A percentile compares a stretch with the other conserved stretches of the same genome.
Evolutionary conservation across 2,888 invertebrate species (phyloP).

Genomic region (Dryobotodes eremita): DNA sequence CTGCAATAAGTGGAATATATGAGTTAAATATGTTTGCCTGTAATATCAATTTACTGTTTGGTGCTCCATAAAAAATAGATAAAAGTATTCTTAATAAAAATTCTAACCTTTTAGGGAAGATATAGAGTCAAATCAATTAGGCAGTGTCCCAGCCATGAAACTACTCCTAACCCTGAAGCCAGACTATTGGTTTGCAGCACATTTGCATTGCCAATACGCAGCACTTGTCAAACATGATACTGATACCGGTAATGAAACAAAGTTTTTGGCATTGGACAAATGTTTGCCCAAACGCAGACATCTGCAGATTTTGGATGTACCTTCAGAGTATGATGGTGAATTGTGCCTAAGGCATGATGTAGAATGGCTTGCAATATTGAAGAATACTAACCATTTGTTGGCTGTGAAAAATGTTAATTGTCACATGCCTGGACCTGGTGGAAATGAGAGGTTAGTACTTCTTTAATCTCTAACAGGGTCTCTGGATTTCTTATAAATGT

Average conservation of each 20-base stretch:
- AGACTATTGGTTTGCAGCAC: constrained; percentile 98
- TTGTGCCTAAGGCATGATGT: constrained; percentile 94
- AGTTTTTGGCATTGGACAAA: constrained; percentile 98
- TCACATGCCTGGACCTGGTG: constrained; percentile 96
- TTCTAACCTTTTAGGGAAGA: constrained; percentile 92
- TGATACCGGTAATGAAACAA: constrained; percentile 87
- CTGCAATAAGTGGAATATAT: background rate
- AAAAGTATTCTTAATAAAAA: background rate
- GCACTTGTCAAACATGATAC: constrained; percentile 94
- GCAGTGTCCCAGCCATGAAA: constrained; percentile 96
- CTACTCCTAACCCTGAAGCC: constrained; percentile 96
- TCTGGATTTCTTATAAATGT: background rate
- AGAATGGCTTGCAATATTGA: constrained; percentile 98
- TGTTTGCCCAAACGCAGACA: constrained; percentile 97
- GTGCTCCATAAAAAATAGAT: background rate
- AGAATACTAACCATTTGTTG: constrained; percentile 96
- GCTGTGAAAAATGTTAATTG: constrained; percentile 92
- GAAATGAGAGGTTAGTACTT: constrained; percentile 89
- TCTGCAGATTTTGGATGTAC: constrained; percentile 95
- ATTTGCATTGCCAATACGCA: constrained; percentile 98
- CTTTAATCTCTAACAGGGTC: background rate
- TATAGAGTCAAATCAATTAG: constrained; percentile 95
- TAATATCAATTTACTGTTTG: background rate
- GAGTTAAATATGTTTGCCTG: background rate
- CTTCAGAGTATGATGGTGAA: constrained; percentile 89